A percentile compares a stretch with the other conserved stretches of the same genome.
phyloP scores from a whole-genome alignment of 2,797 vertebrate genomes.

The Sylvia borin region DNA sequence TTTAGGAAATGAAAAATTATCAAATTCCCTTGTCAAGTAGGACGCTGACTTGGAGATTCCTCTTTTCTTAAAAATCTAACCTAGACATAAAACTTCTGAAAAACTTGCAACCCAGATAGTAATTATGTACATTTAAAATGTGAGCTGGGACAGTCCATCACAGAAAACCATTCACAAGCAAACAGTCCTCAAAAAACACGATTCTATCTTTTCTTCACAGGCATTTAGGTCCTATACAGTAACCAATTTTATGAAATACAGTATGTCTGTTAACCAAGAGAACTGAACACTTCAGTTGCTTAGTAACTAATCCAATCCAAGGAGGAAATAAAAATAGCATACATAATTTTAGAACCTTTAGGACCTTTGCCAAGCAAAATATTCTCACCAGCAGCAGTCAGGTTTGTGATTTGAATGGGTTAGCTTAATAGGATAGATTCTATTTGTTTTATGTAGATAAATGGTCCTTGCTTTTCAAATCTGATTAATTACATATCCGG shows the following conservation, averaged over 20 bases:
- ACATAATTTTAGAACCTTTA: slow-evolving; percentile 79
- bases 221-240: slow-evolving; percentile 9
- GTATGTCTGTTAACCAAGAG: slow-evolving; percentile 76
- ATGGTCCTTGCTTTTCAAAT: slow-evolving; percentile 22
- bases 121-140: background rate
- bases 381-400: slow-evolving; percentile 72
- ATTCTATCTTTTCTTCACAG: background rate
- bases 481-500: background rate
- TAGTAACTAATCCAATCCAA: slow-evolving; percentile 81
- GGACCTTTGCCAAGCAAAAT: slow-evolving; percentile 76
- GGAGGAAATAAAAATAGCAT: slow-evolving; percentile 79
- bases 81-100: background rate
- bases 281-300: slow-evolving; percentile 79
- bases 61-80: slow-evolving; percentile 4
- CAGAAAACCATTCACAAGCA: background rate
- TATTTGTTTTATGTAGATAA: slow-evolving; percentile 39
- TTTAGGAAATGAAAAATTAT: slow-evolving; percentile 24
- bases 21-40: background rate
- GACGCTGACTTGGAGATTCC: background rate
- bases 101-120: background rate
- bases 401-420: slow-evolving; percentile 69
- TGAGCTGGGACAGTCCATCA: background rate
- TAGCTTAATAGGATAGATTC: slow-evolving; percentile 53
- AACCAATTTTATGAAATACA: slow-evolving; percentile 61
- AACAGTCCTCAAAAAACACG: background rate